phyloP scores from a whole-genome alignment of 2,113 vertebrate species.

The Centrocercus urophasianus region DNA sequence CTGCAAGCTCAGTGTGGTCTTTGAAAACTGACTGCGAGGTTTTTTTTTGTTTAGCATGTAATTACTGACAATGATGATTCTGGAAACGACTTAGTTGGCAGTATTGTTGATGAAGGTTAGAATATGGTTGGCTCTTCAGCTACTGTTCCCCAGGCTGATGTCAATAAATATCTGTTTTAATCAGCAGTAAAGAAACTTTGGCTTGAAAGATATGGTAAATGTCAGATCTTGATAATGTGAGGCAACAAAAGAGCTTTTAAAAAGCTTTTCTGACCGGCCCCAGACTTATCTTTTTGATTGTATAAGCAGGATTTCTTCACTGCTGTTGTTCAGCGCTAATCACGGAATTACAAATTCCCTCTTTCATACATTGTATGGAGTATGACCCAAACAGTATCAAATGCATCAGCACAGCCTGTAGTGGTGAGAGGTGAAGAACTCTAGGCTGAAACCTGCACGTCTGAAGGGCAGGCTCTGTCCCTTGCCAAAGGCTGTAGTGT shows the following conservation, averaged over 20 bases:
- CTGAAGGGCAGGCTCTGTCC: not conserved
- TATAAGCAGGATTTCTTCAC: conserved; percentile 60
- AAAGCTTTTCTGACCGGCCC: conserved; percentile 21
- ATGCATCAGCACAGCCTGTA: not conserved
- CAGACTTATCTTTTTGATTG: conserved; percentile 61
- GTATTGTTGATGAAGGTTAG: conserved; percentile 64
- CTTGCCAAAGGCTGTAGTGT: not conserved
- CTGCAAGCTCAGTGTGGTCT: conserved; percentile 36
- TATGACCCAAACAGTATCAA: not conserved
- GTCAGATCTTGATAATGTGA: conserved; percentile 63
- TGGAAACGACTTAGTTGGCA: conserved; percentile 70
- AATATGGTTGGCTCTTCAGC: conserved; percentile 62
- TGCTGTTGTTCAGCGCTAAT: conserved; percentile 44
- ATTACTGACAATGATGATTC: conserved; percentile 67
- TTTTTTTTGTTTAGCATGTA: conserved; percentile 57
- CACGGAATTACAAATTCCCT: conserved; percentile 44
- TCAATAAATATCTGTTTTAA: conserved; percentile 72
- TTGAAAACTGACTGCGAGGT: conserved; percentile 43
- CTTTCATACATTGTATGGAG: not conserved
- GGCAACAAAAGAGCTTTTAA: conserved; percentile 57
- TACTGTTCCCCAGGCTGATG: conserved; percentile 64
- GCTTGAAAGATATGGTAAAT: conserved; percentile 57
- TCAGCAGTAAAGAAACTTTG: conserved; percentile 67
- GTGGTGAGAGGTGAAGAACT: not conserved
- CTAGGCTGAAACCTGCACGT: not conserved